Conservation (phyloP, 2,797 vertebrate genomes). For the Coracias cyanogaster region DNA sequence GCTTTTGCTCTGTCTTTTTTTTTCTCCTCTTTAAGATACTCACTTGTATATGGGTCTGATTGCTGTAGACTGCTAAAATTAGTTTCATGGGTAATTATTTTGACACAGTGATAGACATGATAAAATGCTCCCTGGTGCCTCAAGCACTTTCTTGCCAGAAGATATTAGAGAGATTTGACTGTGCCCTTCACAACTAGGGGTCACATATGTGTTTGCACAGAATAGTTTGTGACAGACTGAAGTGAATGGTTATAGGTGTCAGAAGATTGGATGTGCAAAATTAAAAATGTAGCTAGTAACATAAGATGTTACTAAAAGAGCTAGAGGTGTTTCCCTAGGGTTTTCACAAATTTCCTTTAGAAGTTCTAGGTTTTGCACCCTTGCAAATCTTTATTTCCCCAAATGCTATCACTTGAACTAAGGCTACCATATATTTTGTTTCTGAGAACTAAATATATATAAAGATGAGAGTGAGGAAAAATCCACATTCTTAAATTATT, state of each 20-base stretch:
- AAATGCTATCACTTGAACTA: not conserved
- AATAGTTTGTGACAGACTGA: not conserved
- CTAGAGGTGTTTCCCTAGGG: not conserved
- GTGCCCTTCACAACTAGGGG: not conserved
- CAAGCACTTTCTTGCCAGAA: not conserved
- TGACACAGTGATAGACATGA: not conserved
- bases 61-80: not conserved
- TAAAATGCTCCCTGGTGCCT: not conserved
- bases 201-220: not conserved
- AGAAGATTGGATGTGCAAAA: not conserved
- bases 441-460: not conserved
- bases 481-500: not conserved
- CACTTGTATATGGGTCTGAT: not conserved
- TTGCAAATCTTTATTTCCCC: not conserved
- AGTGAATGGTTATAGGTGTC: not conserved
- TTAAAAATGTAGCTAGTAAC: not conserved
- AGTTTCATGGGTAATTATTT: not conserved
- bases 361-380: not conserved
- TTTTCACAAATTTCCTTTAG: not conserved
- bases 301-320: not conserved
- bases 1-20: not conserved
- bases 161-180: not conserved
- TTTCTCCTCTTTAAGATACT: not conserved
- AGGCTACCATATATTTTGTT: not conserved
- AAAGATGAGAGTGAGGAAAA: not conserved